phyloP scores from a whole-genome alignment of 1,140 invertebrate species.

The Drosophila busckii region DNA sequence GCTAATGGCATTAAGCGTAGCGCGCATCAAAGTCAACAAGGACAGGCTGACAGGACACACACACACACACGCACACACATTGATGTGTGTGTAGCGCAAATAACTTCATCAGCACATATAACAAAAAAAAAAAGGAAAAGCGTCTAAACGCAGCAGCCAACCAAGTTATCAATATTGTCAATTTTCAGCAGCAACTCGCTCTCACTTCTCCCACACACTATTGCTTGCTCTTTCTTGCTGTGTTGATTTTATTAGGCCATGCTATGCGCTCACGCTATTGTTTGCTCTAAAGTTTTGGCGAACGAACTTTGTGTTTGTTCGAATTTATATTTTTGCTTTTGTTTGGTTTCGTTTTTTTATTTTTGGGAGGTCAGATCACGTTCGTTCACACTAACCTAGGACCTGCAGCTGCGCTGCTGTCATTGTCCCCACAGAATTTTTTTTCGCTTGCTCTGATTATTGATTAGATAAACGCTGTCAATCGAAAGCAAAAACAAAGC shows the following conservation, averaged over 20 bases:
- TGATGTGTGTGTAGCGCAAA: too few species aligned
- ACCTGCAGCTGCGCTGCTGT: slow-evolving; percentile 19
- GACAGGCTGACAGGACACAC: too few species aligned
- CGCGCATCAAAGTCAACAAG: too few species aligned
- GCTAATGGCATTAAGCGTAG: too few species aligned
- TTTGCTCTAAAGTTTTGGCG: slow-evolving; percentile 68
- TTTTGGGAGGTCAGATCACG: slow-evolving; percentile 42
- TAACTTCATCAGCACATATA: slow-evolving; percentile 16
- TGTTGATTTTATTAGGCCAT: slow-evolving; percentile 64
- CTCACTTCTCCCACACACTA: too few species aligned
- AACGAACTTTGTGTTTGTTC: slow-evolving; percentile 39
- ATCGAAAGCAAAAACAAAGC: slow-evolving; percentile 17
- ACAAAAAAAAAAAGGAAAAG: too few species aligned
- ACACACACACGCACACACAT: too few species aligned
- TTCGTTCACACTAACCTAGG: slow-evolving; percentile 30
- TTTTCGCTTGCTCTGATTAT: slow-evolving; percentile 76
- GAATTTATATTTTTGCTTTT: slow-evolving; percentile 31
- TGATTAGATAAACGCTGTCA: slow-evolving; percentile 60
- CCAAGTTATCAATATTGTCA: slow-evolving; percentile 34
- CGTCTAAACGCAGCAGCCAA: slow-evolving; percentile 1
- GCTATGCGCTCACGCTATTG: slow-evolving; percentile 43
- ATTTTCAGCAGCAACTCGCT: slow-evolving; percentile 5
- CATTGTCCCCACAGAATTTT: slow-evolving; percentile 66
- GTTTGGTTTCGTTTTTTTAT: slow-evolving; percentile 25
- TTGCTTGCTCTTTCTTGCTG: slow-evolving; percentile 3